phyloP scores from a whole-genome alignment of 2,797 vertebrate genomes.

The Pachyuromys duprasi region DNA sequence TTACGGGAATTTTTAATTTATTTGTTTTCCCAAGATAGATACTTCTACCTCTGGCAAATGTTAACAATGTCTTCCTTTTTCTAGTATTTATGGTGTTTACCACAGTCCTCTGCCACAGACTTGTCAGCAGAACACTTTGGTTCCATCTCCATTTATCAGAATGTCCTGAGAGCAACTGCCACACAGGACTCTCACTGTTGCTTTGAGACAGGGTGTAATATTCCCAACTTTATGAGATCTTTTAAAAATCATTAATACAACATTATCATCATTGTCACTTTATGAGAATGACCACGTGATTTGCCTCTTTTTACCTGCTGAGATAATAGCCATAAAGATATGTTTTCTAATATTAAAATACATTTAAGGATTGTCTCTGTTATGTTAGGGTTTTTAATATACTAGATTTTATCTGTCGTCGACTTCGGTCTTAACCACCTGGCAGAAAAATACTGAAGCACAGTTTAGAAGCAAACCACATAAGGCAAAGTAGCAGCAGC shows the following conservation, averaged over 20 bases:
- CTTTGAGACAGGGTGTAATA: neutral
- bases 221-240: constrained; percentile 27
- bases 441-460: neutral
- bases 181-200: neutral
- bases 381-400: constrained; percentile 10
- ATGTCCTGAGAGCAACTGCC: neutral
- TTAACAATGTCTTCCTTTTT: neutral
- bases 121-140: neutral
- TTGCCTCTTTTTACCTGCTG: constrained; percentile 16
- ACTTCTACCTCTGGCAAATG: neutral
- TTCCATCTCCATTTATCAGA: neutral
- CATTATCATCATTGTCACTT: constrained; percentile 21
- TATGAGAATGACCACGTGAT: neutral
- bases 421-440: neutral
- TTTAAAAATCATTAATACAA: constrained; percentile 49
- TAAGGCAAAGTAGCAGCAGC: neutral
- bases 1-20: neutral
- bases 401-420: constrained; percentile 20
- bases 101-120: neutral
- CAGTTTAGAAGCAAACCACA: neutral
- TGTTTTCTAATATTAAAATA: constrained; percentile 55
- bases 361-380: constrained; percentile 24
- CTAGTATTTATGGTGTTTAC: neutral
- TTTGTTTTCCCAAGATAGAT: neutral
- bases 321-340: neutral